Evolutionary conservation across 1,140 invertebrate species (phyloP), one percentile per base, ranked within the genome.

Genomic region (Drosophila trapezifrons): DNA sequence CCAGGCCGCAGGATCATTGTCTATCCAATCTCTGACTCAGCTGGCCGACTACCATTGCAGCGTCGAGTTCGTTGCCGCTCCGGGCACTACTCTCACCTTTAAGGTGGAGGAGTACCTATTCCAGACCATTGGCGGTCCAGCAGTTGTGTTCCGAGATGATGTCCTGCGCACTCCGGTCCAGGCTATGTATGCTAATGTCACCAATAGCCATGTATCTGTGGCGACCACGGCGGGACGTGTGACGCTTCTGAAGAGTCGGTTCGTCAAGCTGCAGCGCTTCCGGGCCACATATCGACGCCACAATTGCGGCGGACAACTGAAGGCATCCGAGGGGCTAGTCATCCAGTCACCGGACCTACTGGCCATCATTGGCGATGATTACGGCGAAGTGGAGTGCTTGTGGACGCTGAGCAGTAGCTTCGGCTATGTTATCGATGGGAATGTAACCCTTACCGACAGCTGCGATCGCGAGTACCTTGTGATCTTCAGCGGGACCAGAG

Each of bases 381-480:
- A 72, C 22, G 86, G 77, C 0, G 17, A 35, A 17, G 13, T 90
- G 12, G 87, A 90, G 35, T 90, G 86, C 25, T 32, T 71, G 1
- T 90, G 87, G 82, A 58, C 6, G 12, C 13, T 90, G 18, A 8
- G 0, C 1, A 37, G 18, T 0, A 27, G 20, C 2, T 1, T 6
- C 3, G 58, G 37, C n/a, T 90, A 79, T 25, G 15, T 52, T 7
- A 17, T 91, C 4, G 32, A 46, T 3, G 83, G 78, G 6, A 86
- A 78, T 46, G 17, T 76, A 0, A 87, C 43, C 15, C 66, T 91
- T 1, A 76, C 35, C 17, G 77, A 90, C 8, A 76, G 76, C n/a
- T 91, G 90, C 42, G 76, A 84, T 3, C 65, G 71, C 12, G 90
- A 91, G 51, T 91, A 78, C 29, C 10, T 84, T 3, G 65, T 46